phyloP scores from a whole-genome alignment of 1,140 invertebrate species.

The Lethrus apterus region DNA sequence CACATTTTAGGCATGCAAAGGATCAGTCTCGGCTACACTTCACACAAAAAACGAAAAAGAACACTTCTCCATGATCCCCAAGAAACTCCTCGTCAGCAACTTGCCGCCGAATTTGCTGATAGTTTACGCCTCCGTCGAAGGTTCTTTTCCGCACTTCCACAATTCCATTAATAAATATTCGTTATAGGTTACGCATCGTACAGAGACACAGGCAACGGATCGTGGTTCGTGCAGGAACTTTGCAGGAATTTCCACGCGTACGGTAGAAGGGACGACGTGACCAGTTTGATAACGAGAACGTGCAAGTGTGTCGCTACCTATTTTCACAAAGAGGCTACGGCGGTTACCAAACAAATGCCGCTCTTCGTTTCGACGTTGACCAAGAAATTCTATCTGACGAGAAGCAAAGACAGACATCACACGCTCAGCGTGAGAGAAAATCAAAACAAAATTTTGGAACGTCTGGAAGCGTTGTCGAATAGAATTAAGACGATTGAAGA shows the following conservation, averaged over 20 bases:
- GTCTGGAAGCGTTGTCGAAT: too few relatives aligned
- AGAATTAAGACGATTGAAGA: too few relatives aligned
- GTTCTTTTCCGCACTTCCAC: conserved; percentile 20
- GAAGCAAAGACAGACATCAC: conserved; percentile 28
- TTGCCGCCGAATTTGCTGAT: conserved; percentile 28
- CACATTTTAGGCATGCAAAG: conserved; percentile 36
- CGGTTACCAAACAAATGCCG: conserved; percentile 28
- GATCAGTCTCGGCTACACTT: neutral
- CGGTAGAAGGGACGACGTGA: conserved; percentile 33
- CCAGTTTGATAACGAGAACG: conserved; percentile 28
- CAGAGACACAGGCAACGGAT: conserved; percentile 22
- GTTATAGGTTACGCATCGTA: conserved; percentile 26
- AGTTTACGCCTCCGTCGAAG: conserved; percentile 29
- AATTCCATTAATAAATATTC: conserved; percentile 3
- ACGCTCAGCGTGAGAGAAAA: conserved; percentile 20
- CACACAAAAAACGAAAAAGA: neutral
- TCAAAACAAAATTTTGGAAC: conserved; percentile 13
- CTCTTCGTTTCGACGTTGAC: conserved; percentile 29
- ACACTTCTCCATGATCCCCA: conserved; percentile 9
- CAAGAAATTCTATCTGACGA: conserved; percentile 32
- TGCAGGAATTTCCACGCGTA: conserved; percentile 33
- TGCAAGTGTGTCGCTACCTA: conserved; percentile 32
- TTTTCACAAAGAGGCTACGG: conserved; percentile 9
- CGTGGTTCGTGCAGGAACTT: conserved; percentile 38
- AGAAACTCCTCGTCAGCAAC: conserved; percentile 16